Conservation (phyloP, 2,797 vertebrate genomes). For the Amniataba percoides region DNA sequence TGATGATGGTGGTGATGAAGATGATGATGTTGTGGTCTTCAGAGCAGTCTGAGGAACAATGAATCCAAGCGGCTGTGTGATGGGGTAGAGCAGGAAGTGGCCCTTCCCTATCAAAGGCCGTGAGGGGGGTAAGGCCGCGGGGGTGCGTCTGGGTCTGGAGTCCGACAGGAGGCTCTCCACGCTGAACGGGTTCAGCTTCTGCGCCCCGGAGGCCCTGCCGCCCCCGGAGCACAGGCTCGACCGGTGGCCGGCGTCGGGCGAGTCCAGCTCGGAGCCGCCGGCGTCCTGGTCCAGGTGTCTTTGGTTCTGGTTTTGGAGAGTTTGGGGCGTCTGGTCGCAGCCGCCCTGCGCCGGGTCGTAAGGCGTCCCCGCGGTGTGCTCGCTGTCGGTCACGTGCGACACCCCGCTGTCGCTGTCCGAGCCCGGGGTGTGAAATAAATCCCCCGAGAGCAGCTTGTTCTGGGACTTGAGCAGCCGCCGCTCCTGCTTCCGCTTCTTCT, state of each 20-base stretch:
- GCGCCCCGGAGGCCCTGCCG: constrained; percentile 82
- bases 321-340: constrained; percentile 86
- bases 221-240: constrained; percentile 78
- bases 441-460: constrained; percentile 87
- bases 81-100: constrained; percentile 96
- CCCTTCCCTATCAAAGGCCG: constrained; percentile 95
- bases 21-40: constrained; percentile 73
- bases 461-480: constrained; percentile 94
- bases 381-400: constrained; percentile 89
- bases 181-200: constrained; percentile 96
- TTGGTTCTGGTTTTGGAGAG: constrained; percentile 85
- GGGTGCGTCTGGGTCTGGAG: constrained; percentile 92
- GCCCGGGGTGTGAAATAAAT: constrained; percentile 94
- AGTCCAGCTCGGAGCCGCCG: constrained; percentile 88
- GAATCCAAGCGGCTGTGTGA: constrained; percentile 97
- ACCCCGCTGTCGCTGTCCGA: constrained; percentile 97
- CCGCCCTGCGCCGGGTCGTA: constrained; percentile 80
- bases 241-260: constrained; percentile 80
- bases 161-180: constrained; percentile 96
- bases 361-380: constrained; percentile 77
- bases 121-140: constrained; percentile 88
- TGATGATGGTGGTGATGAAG: not conserved
- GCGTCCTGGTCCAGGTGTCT: constrained; percentile 85
- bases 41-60: constrained; percentile 95
- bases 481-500: constrained; percentile 97